Evolutionary conservation across 2,113 vertebrate species (phyloP).

Genomic region (Poecile atricapillus): DNA sequence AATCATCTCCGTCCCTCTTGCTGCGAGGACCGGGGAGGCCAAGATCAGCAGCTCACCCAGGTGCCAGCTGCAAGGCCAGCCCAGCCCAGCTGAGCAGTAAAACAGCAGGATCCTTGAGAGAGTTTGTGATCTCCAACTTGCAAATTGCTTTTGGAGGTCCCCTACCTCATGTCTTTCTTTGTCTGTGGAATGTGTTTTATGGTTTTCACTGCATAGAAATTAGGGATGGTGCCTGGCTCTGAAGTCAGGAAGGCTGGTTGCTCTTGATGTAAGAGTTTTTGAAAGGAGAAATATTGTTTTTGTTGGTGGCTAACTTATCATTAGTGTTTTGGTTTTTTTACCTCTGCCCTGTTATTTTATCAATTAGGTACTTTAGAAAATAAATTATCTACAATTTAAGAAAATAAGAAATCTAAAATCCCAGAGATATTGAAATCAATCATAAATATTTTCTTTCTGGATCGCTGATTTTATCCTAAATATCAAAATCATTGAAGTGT

Average conservation of each 20-base stretch:
- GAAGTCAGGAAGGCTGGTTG: neutral
- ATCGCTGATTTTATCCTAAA: neutral
- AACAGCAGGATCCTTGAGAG: neutral
- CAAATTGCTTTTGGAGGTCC: neutral
- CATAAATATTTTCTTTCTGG: neutral
- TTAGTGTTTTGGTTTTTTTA: neutral
- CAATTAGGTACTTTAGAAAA: neutral
- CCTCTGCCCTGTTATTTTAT: neutral
- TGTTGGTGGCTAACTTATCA: neutral
- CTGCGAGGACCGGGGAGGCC: neutral
- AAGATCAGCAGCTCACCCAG: neutral
- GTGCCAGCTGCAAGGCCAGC: neutral
- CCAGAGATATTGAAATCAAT: neutral
- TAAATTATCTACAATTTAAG: neutral
- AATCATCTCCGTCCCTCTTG: neutral
- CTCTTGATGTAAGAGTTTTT: neutral
- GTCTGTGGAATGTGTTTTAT: neutral
- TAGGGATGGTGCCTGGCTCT: neutral
- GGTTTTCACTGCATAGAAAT: neutral
- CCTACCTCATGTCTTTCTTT: fast-evolving
- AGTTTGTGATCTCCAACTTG: neutral
- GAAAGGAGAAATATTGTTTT: neutral
- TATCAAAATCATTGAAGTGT: neutral
- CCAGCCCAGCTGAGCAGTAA: neutral
- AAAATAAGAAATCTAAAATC: neutral